These are phyloP conservation scores for Fukomys damarensis DNA, from an alignment of 2,113 vertebrate species.

Conservation along the genomic window DNA sequence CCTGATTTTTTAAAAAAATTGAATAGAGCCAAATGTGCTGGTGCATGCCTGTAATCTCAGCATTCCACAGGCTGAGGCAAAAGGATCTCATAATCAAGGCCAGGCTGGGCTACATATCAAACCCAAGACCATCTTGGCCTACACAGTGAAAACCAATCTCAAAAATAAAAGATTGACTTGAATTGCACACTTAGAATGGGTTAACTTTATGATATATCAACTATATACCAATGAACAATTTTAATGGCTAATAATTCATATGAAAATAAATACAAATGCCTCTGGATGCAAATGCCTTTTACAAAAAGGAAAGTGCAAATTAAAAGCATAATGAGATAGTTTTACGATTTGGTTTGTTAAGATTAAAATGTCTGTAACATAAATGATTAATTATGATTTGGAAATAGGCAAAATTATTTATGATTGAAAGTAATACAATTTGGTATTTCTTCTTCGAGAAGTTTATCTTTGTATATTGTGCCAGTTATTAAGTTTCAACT, in stretches of 20 bases:
- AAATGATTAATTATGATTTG: neutral
- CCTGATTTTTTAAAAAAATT: neutral
- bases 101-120: neutral
- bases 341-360: neutral
- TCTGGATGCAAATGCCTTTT: constrained; percentile 10
- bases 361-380: neutral
- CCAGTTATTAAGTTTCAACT: neutral
- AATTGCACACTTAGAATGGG: neutral
- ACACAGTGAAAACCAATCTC: neutral
- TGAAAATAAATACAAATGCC: neutral
- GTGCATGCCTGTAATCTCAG: neutral
- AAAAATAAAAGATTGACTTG: neutral
- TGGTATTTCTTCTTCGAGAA: neutral
- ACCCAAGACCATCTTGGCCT: neutral
- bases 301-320: constrained; percentile 2
- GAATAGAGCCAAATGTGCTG: neutral
- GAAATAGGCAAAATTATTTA: neutral
- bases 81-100: neutral
- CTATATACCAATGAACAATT: neutral
- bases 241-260: neutral
- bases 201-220: neutral
- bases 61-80: neutral
- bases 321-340: neutral
- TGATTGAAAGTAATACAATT: neutral
- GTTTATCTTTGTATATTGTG: constrained; percentile 39